Base-by-base conservation (phyloP, 2,113 vertebrate genomes). In the Entelurus aequoreus region DNA sequence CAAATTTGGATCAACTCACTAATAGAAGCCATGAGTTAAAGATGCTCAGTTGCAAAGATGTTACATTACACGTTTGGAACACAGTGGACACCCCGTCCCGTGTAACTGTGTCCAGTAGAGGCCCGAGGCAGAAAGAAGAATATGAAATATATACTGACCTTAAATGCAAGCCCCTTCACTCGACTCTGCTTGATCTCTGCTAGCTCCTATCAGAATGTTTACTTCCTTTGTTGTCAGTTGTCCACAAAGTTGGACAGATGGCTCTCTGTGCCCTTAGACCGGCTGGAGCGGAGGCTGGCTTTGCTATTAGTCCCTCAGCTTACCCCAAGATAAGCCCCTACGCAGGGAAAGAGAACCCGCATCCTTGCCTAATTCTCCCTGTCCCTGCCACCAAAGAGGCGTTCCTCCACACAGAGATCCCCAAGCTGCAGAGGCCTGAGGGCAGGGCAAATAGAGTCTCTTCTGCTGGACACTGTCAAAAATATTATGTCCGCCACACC, bases 281-380 rank as follows among this genome's bases (percentile, higher is more conserved):
- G 81, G 84, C 84, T 88, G 74, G 78, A 88, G 73, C 77, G 58
- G 79, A 88, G 86, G 81, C 83, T 87, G 86, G 87, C 85, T 89
- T 87, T 90, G 86, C 87, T 88, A 84, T 88, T 89, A 85, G 84
- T 85, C 78, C 87, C 75, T 89, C 87, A 89, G 88, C 88, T 91
- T 91, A 91, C 87, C 84, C 86, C 82, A 78, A 84, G 89, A 89
- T 91, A 90, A 91, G 88, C 90, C 87, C 76, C 81, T 86, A 87
- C 65, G 68, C 80, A 87, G 86, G 86, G 82, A 79, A 87, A 88
- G 86, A 79, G 83, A 88, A 85, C 85, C 84, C 65, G 75, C 83
- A 88, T 84, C 84, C 78, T 78, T 78, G 82, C 81, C 79, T 86
- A 88, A 86, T 87, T 79, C 84, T 84, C 83, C 76, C 73, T 78